Conservation (phyloP, 2,113 vertebrate genomes). For the Plotosus lineatus region DNA sequence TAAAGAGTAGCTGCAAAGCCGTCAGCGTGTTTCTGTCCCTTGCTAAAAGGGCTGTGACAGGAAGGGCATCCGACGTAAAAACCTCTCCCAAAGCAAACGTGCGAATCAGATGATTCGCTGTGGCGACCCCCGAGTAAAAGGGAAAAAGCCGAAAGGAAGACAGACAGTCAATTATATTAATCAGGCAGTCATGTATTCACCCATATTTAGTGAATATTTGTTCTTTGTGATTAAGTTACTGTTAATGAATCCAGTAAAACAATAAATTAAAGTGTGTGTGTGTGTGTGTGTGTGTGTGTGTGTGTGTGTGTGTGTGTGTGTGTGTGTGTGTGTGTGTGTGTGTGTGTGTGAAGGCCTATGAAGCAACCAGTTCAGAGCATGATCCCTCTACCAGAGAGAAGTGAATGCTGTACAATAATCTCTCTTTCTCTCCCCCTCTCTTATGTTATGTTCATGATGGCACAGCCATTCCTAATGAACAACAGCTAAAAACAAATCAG, state of each 20-base stretch:
- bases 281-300: background rate
- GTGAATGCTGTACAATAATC: background rate
- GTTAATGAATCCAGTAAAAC: conserved; percentile 28
- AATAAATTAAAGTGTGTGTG: background rate
- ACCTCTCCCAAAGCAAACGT: no score
- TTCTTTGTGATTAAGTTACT: conserved; percentile 18
- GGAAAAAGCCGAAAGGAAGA: no score
- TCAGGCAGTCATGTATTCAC: no score
- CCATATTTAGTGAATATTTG: no score
- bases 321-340: background rate
- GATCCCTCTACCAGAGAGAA: background rate
- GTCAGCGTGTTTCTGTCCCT: no score
- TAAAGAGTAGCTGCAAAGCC: no score
- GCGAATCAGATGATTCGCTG: no score
- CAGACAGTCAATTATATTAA: no score
- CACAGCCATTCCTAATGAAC: background rate
- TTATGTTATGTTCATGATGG: background rate
- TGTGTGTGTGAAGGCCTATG: background rate
- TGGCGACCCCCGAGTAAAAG: no score
- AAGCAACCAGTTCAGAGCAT: background rate
- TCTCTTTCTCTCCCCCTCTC: background rate
- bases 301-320: background rate
- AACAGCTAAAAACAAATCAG: background rate
- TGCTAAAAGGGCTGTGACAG: no score
- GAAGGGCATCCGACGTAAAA: no score